Base-by-base conservation (phyloP, 2,113 vertebrate species). In the Pedetes capensis region DNA sequence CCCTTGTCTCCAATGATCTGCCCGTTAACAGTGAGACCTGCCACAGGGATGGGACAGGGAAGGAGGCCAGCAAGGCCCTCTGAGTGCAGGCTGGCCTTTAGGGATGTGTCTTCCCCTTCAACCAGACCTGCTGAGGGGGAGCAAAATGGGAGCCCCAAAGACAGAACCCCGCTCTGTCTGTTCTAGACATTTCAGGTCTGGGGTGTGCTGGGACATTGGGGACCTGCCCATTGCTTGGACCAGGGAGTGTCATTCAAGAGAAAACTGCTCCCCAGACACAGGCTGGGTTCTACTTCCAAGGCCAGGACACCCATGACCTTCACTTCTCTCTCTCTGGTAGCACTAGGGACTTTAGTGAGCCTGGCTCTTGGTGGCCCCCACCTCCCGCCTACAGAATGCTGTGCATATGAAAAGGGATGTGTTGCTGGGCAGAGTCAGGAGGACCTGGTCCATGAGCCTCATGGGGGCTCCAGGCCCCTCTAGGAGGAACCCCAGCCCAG, bases 21-120 rank as follows among this genome's bases (percentile, higher is more conserved):
- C 16, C 99, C 99, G n/a, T 99, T 99, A 44, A 99, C 98, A 66
- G 98, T 98, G 98, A 99, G 98, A 87, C 99, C 99, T 99, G 91
- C 72, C 93, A 23, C 80, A 66, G 68, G 57, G 72, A 32, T 0
- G 3, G 53, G 34, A 11, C 34, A n/a, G 53, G 5, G 47, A 86
- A 32, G 8, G 71, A 84, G 44, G 49, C 32, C 42, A 76, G 49
- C 0, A 17, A 96, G 51, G n/a, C 20, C 57, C 51, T 61, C 53
- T 74, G 57, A 80, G 51, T 87, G 25, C n/a, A 44, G 29, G 37
- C 18, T 63, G 42, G 57, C n/a, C 34, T 53, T 79, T 42, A 57
- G n/a, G 20, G 61, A 7, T n/a, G 2, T 20, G 8, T 11, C 71
- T 75, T 72, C 34, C 39, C 39, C 47, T 85, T 88, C 37, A 59